These are phyloP conservation scores for Chrysolina americana DNA, from an alignment of 2,888 invertebrate species.

Conservation along the genomic window DNA sequence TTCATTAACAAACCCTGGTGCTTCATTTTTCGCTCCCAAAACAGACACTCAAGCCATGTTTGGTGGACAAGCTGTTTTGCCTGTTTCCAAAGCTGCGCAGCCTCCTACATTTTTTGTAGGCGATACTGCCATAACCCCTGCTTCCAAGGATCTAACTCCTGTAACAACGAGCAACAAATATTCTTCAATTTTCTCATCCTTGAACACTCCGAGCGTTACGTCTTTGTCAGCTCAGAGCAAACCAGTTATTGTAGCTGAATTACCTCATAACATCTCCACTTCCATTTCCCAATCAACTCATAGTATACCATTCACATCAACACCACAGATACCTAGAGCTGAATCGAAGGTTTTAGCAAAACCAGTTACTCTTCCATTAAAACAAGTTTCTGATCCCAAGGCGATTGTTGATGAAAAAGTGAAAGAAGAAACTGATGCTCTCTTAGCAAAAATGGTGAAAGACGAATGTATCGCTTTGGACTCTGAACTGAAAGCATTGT, in stretches of 20 bases:
- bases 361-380: constrained; percentile 18
- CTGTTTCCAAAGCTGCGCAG: constrained; percentile 48
- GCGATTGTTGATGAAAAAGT: constrained; percentile 40
- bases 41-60: constrained; percentile 47
- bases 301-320: neutral
- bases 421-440: constrained; percentile 59
- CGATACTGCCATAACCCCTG: constrained; percentile 52
- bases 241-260: constrained; percentile 41
- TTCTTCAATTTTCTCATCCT: constrained; percentile 49
- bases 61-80: constrained; percentile 53
- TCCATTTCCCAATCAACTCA: neutral
- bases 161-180: constrained; percentile 44
- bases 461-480: constrained; percentile 79
- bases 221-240: constrained; percentile 39
- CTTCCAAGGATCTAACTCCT: constrained; percentile 35
- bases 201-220: constrained; percentile 40
- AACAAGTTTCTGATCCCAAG: constrained; percentile 35
- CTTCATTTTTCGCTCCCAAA: constrained; percentile 40
- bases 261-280: neutral
- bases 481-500: constrained; percentile 76
- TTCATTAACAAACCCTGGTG: constrained; percentile 35
- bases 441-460: constrained; percentile 75
- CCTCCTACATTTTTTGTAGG: constrained; percentile 49
- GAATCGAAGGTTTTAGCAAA: constrained; percentile 30
- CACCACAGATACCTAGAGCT: neutral